Evolutionary conservation across 2,888 invertebrate genomes (phyloP).

Genomic region (Eupithecia subumbrata): DNA sequence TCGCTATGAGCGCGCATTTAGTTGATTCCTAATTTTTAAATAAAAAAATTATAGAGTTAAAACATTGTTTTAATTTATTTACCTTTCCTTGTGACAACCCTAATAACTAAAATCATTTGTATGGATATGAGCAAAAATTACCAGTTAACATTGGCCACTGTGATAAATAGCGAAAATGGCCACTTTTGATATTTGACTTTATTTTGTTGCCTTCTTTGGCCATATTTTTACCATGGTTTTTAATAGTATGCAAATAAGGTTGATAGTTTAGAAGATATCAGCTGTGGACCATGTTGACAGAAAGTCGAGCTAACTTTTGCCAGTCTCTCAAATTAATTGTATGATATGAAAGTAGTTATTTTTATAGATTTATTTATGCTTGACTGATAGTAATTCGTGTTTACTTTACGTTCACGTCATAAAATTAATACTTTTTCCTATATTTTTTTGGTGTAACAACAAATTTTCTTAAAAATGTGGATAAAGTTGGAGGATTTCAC

Average conservation of each 20-base stretch:
- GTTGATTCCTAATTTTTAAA: not conserved
- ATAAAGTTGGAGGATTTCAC: not conserved
- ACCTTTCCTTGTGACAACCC: not conserved
- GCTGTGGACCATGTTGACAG: conserved; percentile 20
- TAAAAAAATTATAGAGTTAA: not conserved
- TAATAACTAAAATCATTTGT: not conserved
- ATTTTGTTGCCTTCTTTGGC: not conserved
- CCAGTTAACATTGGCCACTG: too few relatives aligned
- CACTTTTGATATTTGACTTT: too few relatives aligned
- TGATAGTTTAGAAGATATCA: conserved; percentile 18
- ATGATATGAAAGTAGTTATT: not conserved
- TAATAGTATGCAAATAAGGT: conserved; percentile 9
- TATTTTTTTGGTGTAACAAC: not conserved
- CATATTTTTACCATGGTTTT: too few relatives aligned
- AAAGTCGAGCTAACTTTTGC: conserved; percentile 18
- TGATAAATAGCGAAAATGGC: too few relatives aligned
- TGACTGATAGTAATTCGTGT: conserved; percentile 17
- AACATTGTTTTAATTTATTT: not conserved
- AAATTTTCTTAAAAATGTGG: not conserved
- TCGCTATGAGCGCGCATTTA: not conserved
- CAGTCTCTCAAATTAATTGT: not conserved
- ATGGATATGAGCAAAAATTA: not conserved
- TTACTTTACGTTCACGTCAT: conserved; percentile 8
- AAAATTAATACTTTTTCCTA: not conserved
- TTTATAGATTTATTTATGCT: not conserved